Evolutionary conservation across 2,888 invertebrate species (phyloP).

Genomic region (Aporophyla lueneburgensis): DNA sequence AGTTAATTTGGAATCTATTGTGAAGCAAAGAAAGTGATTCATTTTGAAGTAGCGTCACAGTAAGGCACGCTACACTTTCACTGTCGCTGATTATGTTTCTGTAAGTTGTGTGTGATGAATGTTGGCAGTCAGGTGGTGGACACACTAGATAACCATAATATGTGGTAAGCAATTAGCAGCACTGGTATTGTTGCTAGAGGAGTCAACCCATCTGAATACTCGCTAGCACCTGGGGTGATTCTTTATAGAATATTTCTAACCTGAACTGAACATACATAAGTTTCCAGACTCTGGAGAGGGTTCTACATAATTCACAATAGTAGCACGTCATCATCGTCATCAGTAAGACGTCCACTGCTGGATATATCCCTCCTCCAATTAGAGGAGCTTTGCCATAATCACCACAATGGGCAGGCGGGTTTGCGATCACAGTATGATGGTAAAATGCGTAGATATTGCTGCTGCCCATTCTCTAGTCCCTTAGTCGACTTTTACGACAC

Average conservation of each 20-base stretch:
- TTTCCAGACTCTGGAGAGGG: not conserved
- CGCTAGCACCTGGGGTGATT: too few relatives aligned
- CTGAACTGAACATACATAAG: not conserved
- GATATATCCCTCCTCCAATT: too few relatives aligned
- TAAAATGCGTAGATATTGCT: too few relatives aligned
- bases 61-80: constrained; percentile 61
- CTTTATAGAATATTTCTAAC: not conserved
- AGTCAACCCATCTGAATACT: not conserved
- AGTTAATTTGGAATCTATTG: constrained; percentile 61
- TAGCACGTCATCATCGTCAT: too few relatives aligned
- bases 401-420: too few relatives aligned
- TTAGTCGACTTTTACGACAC: too few relatives aligned
- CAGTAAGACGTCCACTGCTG: too few relatives aligned
- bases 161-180: not conserved
- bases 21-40: constrained; percentile 58
- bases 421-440: too few relatives aligned
- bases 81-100: constrained; percentile 50
- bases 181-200: not conserved
- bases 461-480: too few relatives aligned
- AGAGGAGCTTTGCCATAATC: too few relatives aligned
- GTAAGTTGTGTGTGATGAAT: constrained; percentile 23
- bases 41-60: constrained; percentile 37
- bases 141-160: constrained; percentile 1
- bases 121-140: constrained; percentile 24
- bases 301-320: not conserved